These are phyloP conservation scores for Petrocephalus sullivani DNA, from an alignment of 2,797 vertebrate genomes.

Conservation along the genomic window DNA sequence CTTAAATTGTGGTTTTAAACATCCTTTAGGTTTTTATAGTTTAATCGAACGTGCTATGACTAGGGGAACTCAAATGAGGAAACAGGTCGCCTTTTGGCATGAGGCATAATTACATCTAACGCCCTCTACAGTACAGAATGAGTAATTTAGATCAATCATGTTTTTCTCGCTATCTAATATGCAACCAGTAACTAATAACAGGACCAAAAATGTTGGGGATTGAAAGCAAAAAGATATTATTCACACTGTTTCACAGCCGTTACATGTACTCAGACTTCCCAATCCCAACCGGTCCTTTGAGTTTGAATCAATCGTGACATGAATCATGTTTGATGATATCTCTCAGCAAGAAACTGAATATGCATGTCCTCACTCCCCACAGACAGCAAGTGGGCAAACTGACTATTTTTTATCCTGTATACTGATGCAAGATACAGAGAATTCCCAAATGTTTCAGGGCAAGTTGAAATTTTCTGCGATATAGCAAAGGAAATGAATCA, in stretches of 20 bases:
- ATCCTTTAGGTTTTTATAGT: conserved; percentile 12
- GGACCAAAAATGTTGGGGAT: not conserved
- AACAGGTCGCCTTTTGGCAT: not conserved
- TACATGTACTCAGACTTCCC: not conserved
- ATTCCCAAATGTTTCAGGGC: not conserved
- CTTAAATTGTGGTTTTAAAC: not conserved
- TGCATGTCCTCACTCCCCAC: not conserved
- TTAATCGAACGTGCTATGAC: conserved; percentile 3
- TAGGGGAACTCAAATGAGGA: not conserved
- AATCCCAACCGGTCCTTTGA: not conserved
- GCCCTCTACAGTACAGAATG: not conserved
- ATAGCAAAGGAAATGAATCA: not conserved
- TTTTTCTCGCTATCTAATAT: not conserved
- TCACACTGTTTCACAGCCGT: not conserved
- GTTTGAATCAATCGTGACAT: not conserved
- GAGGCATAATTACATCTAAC: not conserved
- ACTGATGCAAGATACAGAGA: not conserved
- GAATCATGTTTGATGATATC: not conserved
- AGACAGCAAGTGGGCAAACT: not conserved
- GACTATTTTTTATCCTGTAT: not conserved
- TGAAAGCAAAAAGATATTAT: not conserved
- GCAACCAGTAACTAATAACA: not conserved
- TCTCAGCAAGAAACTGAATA: not conserved
- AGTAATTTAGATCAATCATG: not conserved
- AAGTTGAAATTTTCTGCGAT: not conserved